phyloP scores from a whole-genome alignment of 2,113 vertebrate genomes.

The Callocephalon fimbriatum region DNA sequence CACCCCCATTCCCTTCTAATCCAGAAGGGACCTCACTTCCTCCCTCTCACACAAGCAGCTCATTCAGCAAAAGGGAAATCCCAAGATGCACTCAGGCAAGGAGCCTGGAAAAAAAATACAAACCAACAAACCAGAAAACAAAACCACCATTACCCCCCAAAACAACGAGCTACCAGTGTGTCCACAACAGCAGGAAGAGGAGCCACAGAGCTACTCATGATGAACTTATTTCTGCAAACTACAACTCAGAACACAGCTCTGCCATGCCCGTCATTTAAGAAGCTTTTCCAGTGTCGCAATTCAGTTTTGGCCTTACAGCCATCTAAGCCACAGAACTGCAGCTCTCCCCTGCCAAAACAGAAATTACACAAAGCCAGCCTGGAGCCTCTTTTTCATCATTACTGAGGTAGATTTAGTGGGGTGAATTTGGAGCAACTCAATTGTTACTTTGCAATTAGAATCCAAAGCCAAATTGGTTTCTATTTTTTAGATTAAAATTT shows the following conservation, averaged over 20 bases:
- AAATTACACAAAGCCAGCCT: background rate
- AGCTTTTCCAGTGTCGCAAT: background rate
- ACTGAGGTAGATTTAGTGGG: background rate
- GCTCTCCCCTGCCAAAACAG: background rate
- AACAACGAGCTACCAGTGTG: background rate
- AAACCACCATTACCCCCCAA: background rate
- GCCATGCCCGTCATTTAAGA: background rate
- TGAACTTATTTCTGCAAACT: background rate
- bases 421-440: background rate
- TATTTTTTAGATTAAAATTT: background rate
- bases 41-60: slow-evolving; percentile 81
- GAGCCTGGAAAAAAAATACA: background rate
- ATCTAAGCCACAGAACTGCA: background rate
- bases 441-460: background rate
- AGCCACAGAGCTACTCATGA: background rate
- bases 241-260: background rate
- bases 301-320: background rate
- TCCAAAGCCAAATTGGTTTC: background rate
- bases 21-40: slow-evolving; percentile 87
- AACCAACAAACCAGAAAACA: background rate
- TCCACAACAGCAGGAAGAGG: background rate
- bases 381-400: background rate
- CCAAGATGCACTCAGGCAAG: slow-evolving; percentile 73
- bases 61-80: slow-evolving; percentile 88
- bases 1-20: slow-evolving; percentile 67